Conservation (phyloP, 1,140 invertebrate species). For the Monochamus saltuarius region DNA sequence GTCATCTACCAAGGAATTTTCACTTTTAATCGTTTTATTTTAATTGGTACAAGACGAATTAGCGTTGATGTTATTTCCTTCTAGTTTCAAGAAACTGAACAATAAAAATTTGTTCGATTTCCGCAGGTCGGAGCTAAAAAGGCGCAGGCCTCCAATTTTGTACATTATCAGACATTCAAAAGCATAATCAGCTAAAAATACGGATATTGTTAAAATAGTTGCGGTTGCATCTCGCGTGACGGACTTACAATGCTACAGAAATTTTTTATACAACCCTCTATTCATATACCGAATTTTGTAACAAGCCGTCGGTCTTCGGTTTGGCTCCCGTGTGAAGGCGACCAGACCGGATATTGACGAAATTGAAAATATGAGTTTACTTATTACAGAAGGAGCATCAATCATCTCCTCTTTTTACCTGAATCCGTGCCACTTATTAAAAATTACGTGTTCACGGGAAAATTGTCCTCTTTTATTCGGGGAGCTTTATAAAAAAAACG, state of each 20-base stretch:
- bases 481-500: neutral
- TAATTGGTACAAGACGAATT: too few relatives aligned
- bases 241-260: slow-evolving; percentile 7
- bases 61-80: too few relatives aligned
- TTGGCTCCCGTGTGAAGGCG: neutral
- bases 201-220: slow-evolving; percentile 23
- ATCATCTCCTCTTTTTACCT: slow-evolving; percentile 21
- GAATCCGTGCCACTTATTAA: slow-evolving; percentile 11
- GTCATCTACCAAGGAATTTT: too few relatives aligned
- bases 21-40: too few relatives aligned
- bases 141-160: too few relatives aligned
- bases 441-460: slow-evolving; percentile 14
- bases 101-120: too few relatives aligned
- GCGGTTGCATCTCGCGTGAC: slow-evolving; percentile 20
- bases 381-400: slow-evolving; percentile 22
- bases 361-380: slow-evolving; percentile 25
- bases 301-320: slow-evolving; percentile 8
- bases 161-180: too few relatives aligned
- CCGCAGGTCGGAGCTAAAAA: too few relatives aligned
- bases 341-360: slow-evolving; percentile 22
- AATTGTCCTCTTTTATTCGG: slow-evolving; percentile 3
- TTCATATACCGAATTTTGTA: slow-evolving; percentile 1
- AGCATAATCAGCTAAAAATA: neutral
- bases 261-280: slow-evolving; percentile 3
- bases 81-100: too few relatives aligned